Conservation (phyloP, 1,140 invertebrate genomes). For the Adoxophyes honmai region DNA sequence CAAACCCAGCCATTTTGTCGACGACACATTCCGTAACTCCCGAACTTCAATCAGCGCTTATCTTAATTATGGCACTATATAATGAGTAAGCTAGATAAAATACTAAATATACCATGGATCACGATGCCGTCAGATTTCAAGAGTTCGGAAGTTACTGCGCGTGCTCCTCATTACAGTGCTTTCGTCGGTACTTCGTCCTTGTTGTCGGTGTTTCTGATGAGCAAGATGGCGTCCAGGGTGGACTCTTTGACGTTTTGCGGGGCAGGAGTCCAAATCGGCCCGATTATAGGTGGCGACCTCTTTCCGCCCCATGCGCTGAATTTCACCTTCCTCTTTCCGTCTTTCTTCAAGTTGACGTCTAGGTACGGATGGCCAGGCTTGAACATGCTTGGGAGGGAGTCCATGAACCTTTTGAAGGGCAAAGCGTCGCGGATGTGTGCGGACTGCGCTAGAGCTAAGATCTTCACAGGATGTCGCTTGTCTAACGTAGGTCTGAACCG, state of each 20-base stretch:
- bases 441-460: slow-evolving; percentile 44
- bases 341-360: slow-evolving; percentile 58
- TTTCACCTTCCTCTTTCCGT: slow-evolving; percentile 66
- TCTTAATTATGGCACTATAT: slow-evolving; percentile 43
- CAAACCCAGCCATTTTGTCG: slow-evolving; percentile 55
- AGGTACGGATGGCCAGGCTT: slow-evolving; percentile 59
- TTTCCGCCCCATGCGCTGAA: slow-evolving; percentile 68
- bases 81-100: slow-evolving; percentile 26
- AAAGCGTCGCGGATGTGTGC: slow-evolving; percentile 49
- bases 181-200: slow-evolving; percentile 32
- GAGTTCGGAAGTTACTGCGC: slow-evolving; percentile 26
- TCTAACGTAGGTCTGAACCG: slow-evolving; percentile 48
- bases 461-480: slow-evolving; percentile 55
- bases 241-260: slow-evolving; percentile 46
- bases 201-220: slow-evolving; percentile 45
- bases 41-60: slow-evolving; percentile 25
- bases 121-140: slow-evolving; percentile 16
- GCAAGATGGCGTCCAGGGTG: slow-evolving; percentile 48
- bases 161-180: slow-evolving; percentile 34
- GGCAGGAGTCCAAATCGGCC: slow-evolving; percentile 63
- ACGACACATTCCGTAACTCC: slow-evolving; percentile 31
- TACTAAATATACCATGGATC: slow-evolving; percentile 20
- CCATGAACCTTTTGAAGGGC: slow-evolving; percentile 53
- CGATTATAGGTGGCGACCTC: slow-evolving; percentile 61
- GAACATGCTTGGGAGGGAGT: slow-evolving; percentile 46